Percentiles rank a stretch among this genome's conserved stretches.
These are phyloP conservation scores for Andrena minutula DNA, from an alignment of 2,888 invertebrate species.

Conservation along the genomic window DNA sequence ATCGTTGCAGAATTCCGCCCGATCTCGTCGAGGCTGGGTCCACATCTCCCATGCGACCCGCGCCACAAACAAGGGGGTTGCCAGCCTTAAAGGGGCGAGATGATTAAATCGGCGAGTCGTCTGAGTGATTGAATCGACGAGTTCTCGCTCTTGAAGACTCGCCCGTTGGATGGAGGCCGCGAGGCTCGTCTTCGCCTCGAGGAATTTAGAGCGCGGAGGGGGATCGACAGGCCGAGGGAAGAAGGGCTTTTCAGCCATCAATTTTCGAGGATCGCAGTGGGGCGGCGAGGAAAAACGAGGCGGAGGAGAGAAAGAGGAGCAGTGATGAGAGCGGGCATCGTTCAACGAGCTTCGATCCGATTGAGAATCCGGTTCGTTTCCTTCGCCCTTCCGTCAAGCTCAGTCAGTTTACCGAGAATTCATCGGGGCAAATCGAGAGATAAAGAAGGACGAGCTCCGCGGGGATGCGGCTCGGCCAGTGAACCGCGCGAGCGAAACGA, in stretches of 20 bases:
- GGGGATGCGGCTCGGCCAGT: constrained; percentile 2
- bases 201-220: constrained; percentile 2
- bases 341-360: constrained; percentile 64
- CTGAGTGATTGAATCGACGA: neutral
- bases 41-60: neutral
- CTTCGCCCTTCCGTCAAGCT: constrained; percentile 55
- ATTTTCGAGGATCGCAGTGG: constrained; percentile 43
- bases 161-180: neutral
- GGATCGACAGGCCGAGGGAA: constrained; percentile 28
- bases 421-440: constrained; percentile 42
- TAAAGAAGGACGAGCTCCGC: constrained; percentile 29
- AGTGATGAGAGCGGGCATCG: constrained; percentile 54
- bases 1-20: neutral
- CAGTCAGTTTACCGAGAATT: constrained; percentile 58
- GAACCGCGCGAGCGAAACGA: neutral
- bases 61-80: neutral
- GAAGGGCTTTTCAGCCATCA: constrained; percentile 50
- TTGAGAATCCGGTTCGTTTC: constrained; percentile 66
- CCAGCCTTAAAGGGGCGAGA: neutral
- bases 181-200: neutral
- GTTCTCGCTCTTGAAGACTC: neutral
- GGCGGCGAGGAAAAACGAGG: constrained; percentile 25
- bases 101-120: neutral
- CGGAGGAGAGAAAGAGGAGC: constrained; percentile 33
- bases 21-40: neutral